Conservation (phyloP, 2,797 vertebrate species). For the Lindbergichthys nudifrons region DNA sequence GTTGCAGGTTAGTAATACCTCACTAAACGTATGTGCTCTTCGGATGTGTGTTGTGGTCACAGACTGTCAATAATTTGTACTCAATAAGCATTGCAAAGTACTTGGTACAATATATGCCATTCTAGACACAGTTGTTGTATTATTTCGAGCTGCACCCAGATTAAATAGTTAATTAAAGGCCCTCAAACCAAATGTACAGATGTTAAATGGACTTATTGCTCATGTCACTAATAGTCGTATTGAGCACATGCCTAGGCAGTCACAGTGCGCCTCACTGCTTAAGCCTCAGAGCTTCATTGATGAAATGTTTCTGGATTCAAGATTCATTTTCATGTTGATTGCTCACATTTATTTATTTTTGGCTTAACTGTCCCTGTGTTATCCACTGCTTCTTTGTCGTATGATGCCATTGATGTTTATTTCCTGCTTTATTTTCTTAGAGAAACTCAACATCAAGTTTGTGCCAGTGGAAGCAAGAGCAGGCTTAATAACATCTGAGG, state of each 20-base stretch:
- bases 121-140: background rate
- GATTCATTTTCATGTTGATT: too few relatives aligned
- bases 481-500: slow-evolving; percentile 88
- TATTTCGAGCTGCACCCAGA: background rate
- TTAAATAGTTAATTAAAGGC: background rate
- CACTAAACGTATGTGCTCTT: background rate
- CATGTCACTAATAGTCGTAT: background rate
- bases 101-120: too few relatives aligned
- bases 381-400: background rate
- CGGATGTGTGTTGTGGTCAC: background rate
- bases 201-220: background rate
- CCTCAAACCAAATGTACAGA: background rate
- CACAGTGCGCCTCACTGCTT: background rate
- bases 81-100: too few relatives aligned
- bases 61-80: background rate
- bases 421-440: slow-evolving; percentile 72
- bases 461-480: slow-evolving; percentile 88
- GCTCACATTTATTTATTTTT: background rate
- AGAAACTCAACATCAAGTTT: slow-evolving; percentile 94
- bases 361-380: background rate
- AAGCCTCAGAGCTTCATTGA: background rate
- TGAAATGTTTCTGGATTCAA: background rate
- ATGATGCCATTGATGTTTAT: background rate
- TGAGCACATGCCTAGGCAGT: background rate
- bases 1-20: slow-evolving; percentile 84